Conservation (phyloP, 2,888 invertebrate genomes). For the Holacanthella duospinosa region DNA sequence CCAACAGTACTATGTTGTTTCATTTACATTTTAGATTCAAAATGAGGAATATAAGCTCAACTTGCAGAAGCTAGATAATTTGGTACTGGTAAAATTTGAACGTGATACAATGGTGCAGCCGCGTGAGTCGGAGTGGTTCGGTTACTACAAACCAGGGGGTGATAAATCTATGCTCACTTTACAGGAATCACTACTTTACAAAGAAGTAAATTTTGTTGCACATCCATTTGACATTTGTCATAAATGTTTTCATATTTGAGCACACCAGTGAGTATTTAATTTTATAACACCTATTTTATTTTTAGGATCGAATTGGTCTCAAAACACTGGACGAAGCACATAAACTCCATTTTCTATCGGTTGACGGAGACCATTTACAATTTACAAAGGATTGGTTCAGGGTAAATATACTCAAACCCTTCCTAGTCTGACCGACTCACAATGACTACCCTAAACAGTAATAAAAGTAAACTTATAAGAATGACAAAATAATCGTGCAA, state of each 20-base stretch:
- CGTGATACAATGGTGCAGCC: slow-evolving; percentile 89
- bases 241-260: too few relatives aligned
- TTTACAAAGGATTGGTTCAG: slow-evolving; percentile 68
- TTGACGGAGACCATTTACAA: slow-evolving; percentile 69
- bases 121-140: slow-evolving; percentile 87
- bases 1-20: too few relatives aligned
- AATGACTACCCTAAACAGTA: too few relatives aligned
- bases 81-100: slow-evolving; percentile 81
- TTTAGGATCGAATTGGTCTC: slow-evolving; percentile 74
- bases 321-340: slow-evolving; percentile 55
- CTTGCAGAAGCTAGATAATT: slow-evolving; percentile 62
- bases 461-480: too few relatives aligned
- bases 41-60: slow-evolving; percentile 67
- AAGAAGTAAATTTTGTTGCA: too few relatives aligned
- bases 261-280: too few relatives aligned
- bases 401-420: slow-evolving; percentile 48
- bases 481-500: too few relatives aligned
- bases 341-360: slow-evolving; percentile 61
- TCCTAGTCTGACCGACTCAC: too few relatives aligned
- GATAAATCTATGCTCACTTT: slow-evolving; percentile 56
- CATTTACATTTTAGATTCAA: not conserved
- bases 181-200: slow-evolving; percentile 62
- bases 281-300: too few relatives aligned
- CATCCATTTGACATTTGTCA: too few relatives aligned
- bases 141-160: slow-evolving; percentile 82